These are phyloP conservation scores for Notolepis coatsorum DNA, from an alignment of 2,797 vertebrate genomes.

Conservation along the genomic window DNA sequence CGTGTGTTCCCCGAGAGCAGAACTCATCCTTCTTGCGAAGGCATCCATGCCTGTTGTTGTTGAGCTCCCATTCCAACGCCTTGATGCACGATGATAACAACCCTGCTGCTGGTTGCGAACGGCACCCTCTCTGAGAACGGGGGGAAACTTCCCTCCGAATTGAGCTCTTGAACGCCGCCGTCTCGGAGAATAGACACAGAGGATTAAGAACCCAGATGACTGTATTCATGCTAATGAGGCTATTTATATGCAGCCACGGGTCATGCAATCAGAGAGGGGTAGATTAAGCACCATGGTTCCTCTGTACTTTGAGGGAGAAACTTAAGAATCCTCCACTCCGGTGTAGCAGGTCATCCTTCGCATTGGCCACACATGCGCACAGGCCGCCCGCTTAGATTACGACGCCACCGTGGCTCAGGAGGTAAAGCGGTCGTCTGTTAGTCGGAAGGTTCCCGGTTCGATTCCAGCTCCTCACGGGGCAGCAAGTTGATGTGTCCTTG, in stretches of 20 bases:
- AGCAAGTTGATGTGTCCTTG: no score
- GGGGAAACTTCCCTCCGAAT: slow-evolving; percentile 44
- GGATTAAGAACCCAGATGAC: slow-evolving; percentile 60
- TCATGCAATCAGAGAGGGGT: slow-evolving; percentile 60
- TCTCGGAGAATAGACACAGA: slow-evolving; percentile 56
- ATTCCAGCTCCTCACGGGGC: no score
- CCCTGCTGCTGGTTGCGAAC: slow-evolving; percentile 31
- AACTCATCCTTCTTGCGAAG: background rate
- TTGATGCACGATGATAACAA: slow-evolving; percentile 34
- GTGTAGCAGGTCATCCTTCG: no score
- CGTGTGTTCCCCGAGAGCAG: background rate
- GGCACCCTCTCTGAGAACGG: slow-evolving; percentile 32
- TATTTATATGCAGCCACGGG: slow-evolving; percentile 77
- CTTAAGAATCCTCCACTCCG: slow-evolving; percentile 23
- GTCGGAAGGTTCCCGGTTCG: no score
- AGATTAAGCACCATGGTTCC: slow-evolving; percentile 59
- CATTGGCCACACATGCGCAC: no score
- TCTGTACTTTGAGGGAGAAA: slow-evolving; percentile 55
- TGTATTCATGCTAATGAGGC: slow-evolving; percentile 70
- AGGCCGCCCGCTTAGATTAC: no score
- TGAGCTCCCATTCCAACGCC: slow-evolving; percentile 12
- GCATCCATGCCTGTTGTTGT: background rate
- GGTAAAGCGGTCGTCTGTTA: no score
- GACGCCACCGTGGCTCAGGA: no score
- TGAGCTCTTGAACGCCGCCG: slow-evolving; percentile 37